Base-by-base conservation (phyloP, 2,888 invertebrate genomes). In the Limnephilus marmoratus region DNA sequence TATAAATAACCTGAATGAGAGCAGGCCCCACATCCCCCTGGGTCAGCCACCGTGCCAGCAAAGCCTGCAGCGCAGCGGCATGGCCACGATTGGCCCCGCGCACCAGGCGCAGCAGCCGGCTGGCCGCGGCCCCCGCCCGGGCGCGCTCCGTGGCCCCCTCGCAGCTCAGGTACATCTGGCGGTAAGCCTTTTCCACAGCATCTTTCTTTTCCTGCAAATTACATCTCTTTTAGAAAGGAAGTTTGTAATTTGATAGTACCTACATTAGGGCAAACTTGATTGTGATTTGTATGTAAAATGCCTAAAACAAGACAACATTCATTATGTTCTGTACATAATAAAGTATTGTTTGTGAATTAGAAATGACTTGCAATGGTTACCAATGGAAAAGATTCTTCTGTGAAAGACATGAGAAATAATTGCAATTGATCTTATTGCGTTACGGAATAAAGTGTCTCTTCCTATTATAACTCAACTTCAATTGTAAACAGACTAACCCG, bases 161-260 rank as follows among this genome's bases (percentile, higher is more conserved):
- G 89, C 96, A 96, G 85, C 96, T 95, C 29, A 97, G 95, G 95
- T 98, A 98, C 94, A 98, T 97, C 9, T 96, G 96, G 94, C 97
- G 97, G 95, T 98, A 98, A 0, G 98, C 98, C 68, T 97, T 96
- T 45, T 98, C 97, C 0, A 98, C 98, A 0, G 97, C 97, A 93
- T 98, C 98, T 0, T 97, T 96, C 94, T 97, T 97, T 94, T 96
- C 97, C 95, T 96, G 24, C 24, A 68, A 88, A 80, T 34, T 53
- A 85, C n/a, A 12, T 41, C 4, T 41, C 18, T n/a, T 41, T 34
- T 24, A n/a, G 9, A 85, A n/a, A 85, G 12, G 3, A 24, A 34
- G 15, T 24, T 85, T 90, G 81, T 81, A 81, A 29, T 81, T 29
- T 15, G 31, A 31, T 31, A 31, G 12, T 45, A 45, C 12, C 7